Evolutionary conservation across 2,888 invertebrate species (phyloP), one percentile per base, ranked within the genome.

Genomic region (Mamestra brassicae): DNA sequence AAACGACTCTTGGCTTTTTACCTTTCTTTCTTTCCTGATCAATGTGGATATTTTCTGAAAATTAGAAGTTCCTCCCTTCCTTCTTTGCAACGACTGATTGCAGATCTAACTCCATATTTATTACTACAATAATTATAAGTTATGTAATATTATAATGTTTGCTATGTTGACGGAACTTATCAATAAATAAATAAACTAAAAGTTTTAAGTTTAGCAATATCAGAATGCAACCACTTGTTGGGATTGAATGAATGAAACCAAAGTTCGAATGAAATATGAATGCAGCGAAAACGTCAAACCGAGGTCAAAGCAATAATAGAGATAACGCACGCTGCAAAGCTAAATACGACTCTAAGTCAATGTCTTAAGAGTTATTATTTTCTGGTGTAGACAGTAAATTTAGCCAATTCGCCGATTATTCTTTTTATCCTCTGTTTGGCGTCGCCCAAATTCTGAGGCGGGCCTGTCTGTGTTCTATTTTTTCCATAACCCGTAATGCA

Each of bases 231-330:
- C 11, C 3, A 47, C 47, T 47, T 2, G 11, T 13, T 47, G 3
- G 42, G 42, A 42, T 7, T 42, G 36, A 47, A 4, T 7, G 36
- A 69, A 65, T 64, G 65, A 66, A 54, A 17, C 6, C 15, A 2
- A 6, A 17, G 15, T 5, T 54, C 54, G 7, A 38, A 0, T 15
- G 15, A 66, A 67, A 7, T 15, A 68, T 13, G 61, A 64, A 45
- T 54, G 54, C n/a, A 38, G 13, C 15, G 15, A 45, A 66, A 42
- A 67, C 68, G 58, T 42, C 50, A 78, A 79, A 62, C 15, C 55
- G 36, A 71, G 79, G 76, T 79, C 79, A 76, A 76, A 62, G 50
- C 50, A 62, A 17, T 79, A 34, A 50, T 34, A 79, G 15, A 50
- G 47, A 78, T 62, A 50, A 61, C 2, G 36, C 50, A 52, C 6